Percentiles rank a stretch among this genome's conserved stretches.
Conservation (phyloP, 2,888 invertebrate genomes). For the Cybosia mesomella region DNA sequence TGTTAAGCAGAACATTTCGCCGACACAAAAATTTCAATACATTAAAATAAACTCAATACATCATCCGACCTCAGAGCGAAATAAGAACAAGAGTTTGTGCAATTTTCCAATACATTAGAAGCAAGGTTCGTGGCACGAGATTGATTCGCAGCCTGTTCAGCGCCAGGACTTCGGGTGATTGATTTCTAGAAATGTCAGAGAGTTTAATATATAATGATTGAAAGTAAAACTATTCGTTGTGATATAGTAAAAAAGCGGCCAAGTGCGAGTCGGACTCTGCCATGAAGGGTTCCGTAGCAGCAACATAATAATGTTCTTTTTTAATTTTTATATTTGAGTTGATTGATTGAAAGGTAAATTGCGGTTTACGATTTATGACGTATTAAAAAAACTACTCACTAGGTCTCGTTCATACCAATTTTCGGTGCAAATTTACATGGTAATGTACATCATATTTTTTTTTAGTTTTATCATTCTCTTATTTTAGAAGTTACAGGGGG, state of each 20-base stretch:
- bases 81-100: conserved; percentile 56
- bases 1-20: neutral
- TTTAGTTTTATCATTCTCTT: no score
- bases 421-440: no score
- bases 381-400: no score
- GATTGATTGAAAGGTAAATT: no score
- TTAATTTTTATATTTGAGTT: no score
- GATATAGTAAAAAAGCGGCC: neutral
- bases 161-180: conserved; percentile 61
- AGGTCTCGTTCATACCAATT: no score
- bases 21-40: conserved; percentile 1
- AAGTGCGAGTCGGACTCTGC: no score
- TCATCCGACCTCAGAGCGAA: conserved; percentile 33
- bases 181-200: conserved; percentile 51
- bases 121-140: conserved; percentile 55
- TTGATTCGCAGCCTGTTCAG: conserved; percentile 58
- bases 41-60: conserved; percentile 22
- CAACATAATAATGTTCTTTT: no score
- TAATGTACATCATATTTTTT: no score
- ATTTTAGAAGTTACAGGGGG: no score
- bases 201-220: conserved; percentile 40
- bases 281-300: no score
- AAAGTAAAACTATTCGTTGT: conserved; percentile 25
- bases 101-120: conserved; percentile 80
- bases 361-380: no score